A percentile compares a stretch with the other conserved stretches of the same genome.
These are phyloP conservation scores for Verasper variegatus DNA, from an alignment of 2,113 vertebrate genomes.

Conservation along the genomic window DNA sequence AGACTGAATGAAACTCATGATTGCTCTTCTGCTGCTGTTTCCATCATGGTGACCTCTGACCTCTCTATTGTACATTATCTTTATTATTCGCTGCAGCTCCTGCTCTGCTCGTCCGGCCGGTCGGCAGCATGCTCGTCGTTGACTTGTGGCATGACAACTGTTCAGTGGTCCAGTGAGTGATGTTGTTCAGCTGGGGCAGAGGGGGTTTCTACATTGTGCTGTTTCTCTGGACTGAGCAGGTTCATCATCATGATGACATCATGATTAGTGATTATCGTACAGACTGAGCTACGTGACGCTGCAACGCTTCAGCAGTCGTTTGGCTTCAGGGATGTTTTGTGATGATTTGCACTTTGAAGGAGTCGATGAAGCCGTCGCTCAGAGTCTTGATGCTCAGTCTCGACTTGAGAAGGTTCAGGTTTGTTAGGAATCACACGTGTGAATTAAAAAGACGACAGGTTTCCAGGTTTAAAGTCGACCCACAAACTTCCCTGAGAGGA, in stretches of 20 bases:
- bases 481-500: not conserved
- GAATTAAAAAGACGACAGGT: not conserved
- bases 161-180: constrained; percentile 39
- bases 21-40: not conserved
- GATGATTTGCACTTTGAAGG: not conserved
- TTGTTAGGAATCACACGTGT: not conserved
- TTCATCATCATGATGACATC: not conserved
- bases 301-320: not conserved
- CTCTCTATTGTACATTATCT: not conserved
- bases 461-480: not conserved
- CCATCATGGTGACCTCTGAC: not conserved
- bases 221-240: not conserved
- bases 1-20: not conserved
- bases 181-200: constrained; percentile 5
- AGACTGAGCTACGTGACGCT: not conserved
- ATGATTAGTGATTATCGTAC: not conserved
- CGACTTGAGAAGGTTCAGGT: not conserved
- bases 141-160: constrained; percentile 46
- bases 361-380: not conserved
- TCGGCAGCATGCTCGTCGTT: constrained; percentile 45
- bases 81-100: not conserved
- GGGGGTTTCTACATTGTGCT: not conserved
- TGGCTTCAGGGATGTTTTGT: not conserved
- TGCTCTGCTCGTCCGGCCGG: not conserved
- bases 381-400: not conserved